Evolutionary conservation across 2,888 invertebrate species (phyloP).

Genomic region (Amphimallon solstitiale): DNA sequence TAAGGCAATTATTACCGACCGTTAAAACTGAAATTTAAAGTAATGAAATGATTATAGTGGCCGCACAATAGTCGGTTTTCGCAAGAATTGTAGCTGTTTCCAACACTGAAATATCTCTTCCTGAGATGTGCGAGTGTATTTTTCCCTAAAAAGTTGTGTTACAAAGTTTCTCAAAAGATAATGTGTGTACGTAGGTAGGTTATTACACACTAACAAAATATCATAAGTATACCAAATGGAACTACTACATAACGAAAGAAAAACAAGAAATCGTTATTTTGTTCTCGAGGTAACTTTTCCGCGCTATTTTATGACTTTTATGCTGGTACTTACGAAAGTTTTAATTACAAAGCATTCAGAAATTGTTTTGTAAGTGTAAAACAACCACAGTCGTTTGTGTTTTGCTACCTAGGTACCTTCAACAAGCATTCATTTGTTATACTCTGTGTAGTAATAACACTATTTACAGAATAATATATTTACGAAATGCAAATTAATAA

Average conservation of each 20-base stretch:
- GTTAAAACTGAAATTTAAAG: conserved; percentile 12
- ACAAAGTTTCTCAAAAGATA: neutral
- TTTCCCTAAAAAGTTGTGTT: conserved; percentile 3
- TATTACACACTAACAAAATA: too few species aligned
- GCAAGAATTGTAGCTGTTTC: neutral
- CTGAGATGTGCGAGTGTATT: neutral
- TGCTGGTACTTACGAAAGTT: conserved; percentile 6
- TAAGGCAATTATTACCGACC: conserved; percentile 1
- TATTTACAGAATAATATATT: too few species aligned
- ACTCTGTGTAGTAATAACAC: too few species aligned
- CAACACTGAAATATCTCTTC: neutral
- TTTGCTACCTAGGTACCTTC: neutral
- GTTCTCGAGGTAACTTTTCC: neutral
- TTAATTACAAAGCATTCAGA: conserved; percentile 10
- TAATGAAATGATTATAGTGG: conserved; percentile 12
- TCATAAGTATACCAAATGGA: neutral
- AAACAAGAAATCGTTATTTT: neutral
- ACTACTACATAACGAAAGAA: neutral
- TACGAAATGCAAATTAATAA: too few species aligned
- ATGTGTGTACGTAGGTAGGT: neutral
- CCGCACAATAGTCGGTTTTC: neutral
- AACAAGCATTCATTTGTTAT: too few species aligned
- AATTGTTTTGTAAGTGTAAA: conserved; percentile 8
- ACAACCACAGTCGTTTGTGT: neutral
- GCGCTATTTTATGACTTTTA: conserved; percentile 1